Base-by-base conservation (phyloP, 2,113 vertebrate genomes). In the Lampris incognitus region DNA sequence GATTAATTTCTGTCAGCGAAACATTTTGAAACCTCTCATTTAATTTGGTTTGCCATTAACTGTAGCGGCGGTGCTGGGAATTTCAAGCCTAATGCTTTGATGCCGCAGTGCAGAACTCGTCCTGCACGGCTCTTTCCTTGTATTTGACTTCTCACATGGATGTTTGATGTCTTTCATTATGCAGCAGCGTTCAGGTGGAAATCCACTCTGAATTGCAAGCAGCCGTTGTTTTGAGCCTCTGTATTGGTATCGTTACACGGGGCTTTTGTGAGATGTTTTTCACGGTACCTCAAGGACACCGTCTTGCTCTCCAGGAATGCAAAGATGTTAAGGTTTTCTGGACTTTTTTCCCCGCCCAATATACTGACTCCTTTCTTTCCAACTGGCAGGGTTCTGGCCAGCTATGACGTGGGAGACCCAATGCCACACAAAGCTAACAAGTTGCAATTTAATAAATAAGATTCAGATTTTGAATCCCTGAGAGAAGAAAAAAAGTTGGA, bases 271-370 rank as follows among this genome's bases (percentile, higher is more conserved):
- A 52, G 50, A 52, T 52, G 50, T 24, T 56, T 48, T 67, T 74
- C 60, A 38, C 60, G 64, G 42, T 4, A 46, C 70, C 49, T 79
- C 24, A 81, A 78, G 69, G 54, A 66, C 65, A n/a, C 11, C 9
- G 0, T 36, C 6, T 4, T 44, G 10, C 63, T 58, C 60, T 66
- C 42, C 55, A 39, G 7, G 54, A 76, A 64, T 49, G 54, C 55
- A 79, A 52, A 72, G 8, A 9, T 10, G 6, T 60, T 48, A 9
- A 37, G 36, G 9, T 63, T 57, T 61, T 60, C n/a, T 24, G 41
- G 41, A 69, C 42, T 5, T 41, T 60, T 38, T 60, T 52, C 38
- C 48, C 13, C 24, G 24, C 13, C 50, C 13, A 52, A 10, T 52
- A 52, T 7, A 11, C 50, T 52, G 50, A 24, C 24, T 24, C 24